A percentile compares a stretch with the other conserved stretches of the same genome.
These are phyloP conservation scores for Moxostoma hubbsi DNA, from an alignment of 2,797 vertebrate species.

Conservation along the genomic window DNA sequence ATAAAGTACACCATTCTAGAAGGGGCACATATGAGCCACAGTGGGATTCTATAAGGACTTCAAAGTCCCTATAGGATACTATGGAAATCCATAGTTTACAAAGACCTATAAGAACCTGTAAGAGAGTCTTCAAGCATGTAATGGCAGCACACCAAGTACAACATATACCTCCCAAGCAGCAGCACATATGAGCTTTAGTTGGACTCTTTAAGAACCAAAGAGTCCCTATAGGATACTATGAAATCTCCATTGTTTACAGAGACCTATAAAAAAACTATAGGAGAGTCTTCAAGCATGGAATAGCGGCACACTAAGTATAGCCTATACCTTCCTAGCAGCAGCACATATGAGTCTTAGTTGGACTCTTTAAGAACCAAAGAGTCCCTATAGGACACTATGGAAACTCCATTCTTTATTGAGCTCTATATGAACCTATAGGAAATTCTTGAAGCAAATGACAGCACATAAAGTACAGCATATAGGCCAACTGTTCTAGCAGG, in stretches of 20 bases:
- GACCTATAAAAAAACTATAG: conserved; percentile 4
- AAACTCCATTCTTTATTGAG: neutral
- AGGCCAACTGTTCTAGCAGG: neutral
- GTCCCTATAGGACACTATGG: neutral
- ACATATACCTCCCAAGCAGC: neutral
- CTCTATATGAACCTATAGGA: neutral
- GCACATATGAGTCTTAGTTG: neutral
- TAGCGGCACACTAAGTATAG: neutral
- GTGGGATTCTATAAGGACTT: neutral
- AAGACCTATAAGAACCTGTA: neutral
- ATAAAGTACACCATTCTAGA: neutral
- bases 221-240: neutral
- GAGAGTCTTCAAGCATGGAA: neutral
- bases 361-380: neutral
- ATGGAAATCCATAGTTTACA: neutral
- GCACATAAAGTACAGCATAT: conserved; percentile 2
- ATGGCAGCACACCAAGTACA: neutral
- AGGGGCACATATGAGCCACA: neutral
- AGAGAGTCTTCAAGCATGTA: neutral
- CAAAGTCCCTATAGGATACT: neutral
- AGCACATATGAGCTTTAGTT: neutral
- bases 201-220: neutral
- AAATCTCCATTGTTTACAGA: neutral
- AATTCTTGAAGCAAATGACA: neutral
- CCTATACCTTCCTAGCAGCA: neutral